These are phyloP conservation scores for Solea solea DNA, from an alignment of 2,113 vertebrate species.

Conservation along the genomic window DNA sequence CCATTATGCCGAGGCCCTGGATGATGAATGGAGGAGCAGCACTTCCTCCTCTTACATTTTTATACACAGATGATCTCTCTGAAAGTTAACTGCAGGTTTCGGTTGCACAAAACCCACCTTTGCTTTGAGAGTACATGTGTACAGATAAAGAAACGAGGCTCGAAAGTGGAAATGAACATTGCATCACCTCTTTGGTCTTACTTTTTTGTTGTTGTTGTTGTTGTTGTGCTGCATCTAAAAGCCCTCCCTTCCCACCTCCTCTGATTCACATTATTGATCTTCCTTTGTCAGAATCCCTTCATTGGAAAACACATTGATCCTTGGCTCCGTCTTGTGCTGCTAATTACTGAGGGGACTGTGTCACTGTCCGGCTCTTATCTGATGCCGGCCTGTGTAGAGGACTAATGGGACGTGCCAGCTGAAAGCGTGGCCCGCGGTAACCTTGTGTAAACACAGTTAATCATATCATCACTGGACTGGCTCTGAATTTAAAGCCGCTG, in stretches of 20 bases:
- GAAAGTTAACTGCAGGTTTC: slow-evolving; percentile 19
- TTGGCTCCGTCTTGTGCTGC: slow-evolving; percentile 70
- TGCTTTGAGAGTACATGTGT: slow-evolving; percentile 38
- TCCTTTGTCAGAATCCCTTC: slow-evolving; percentile 59
- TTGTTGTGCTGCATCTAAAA: slow-evolving; percentile 23
- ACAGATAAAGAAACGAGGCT: slow-evolving; percentile 55
- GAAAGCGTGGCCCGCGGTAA: slow-evolving; percentile 60
- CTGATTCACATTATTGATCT: slow-evolving; percentile 63
- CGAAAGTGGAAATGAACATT: slow-evolving; percentile 54
- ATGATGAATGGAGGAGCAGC: slow-evolving; percentile 44
- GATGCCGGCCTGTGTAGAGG: slow-evolving; percentile 57
- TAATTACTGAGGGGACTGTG: slow-evolving; percentile 78
- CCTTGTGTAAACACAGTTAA: slow-evolving; percentile 60
- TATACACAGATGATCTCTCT: slow-evolving; percentile 42
- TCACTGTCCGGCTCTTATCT: slow-evolving; percentile 72
- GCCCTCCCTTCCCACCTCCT: slow-evolving; percentile 26
- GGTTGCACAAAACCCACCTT: slow-evolving; percentile 15
- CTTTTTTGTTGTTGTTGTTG: neutral
- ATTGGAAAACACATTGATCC: slow-evolving; percentile 75
- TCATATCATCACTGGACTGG: slow-evolving; percentile 42
- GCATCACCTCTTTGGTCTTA: slow-evolving; percentile 11
- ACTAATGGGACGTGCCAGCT: slow-evolving; percentile 67
- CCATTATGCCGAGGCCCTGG: slow-evolving; percentile 53
- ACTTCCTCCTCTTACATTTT: slow-evolving; percentile 49
- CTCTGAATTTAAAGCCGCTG: neutral